Evolutionary conservation across 2,888 invertebrate genomes (phyloP), one percentile per base, ranked within the genome.

Genomic region (Cerceris ruficornis): DNA sequence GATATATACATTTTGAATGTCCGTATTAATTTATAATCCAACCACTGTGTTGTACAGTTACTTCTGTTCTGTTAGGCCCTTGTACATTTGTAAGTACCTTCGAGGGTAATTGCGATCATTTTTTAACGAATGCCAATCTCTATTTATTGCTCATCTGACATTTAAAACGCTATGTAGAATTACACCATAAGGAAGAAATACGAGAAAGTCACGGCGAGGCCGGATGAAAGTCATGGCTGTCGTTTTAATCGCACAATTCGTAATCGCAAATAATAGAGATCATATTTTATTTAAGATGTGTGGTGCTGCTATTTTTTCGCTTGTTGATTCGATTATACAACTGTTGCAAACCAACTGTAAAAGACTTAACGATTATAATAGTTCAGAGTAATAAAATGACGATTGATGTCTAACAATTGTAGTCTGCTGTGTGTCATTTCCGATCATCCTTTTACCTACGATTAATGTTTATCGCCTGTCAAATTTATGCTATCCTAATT

Each of bases 21-120:
- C 66, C 46, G 75, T 59, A 60, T 77, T 82, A 70, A 76, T 83
- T 83, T 81, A 77, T 76, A 77, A 77, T 76, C 17, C 65, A 70
- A 61, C 59, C 60, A 62, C 58, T 52, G 59, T 64, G 75, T 64
- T 70, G 66, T 82, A 80, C 52, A 82, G 71, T 74, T 28, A 28
- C 4, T 28, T 28, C 4, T 28, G 28, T 28, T 81, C 82, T 70
- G 74, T 73, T 82, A 83, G 81, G 78, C 61, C 69, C 73, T 86
- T 81, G 77, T 81, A 72, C 68, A 81, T 79, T 76, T 85, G 75
- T 78, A 72, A 82, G 75, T 73, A 58, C 59, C 60, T 74, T 59
- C 54, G 64, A 75, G 15, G 57, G 50, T 72, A 62, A 46, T 60
- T 14, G 50, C 52, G 42, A 42, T 76, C 42, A 14, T 50, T 66